Evolutionary conservation across 2,113 vertebrate species (phyloP).

Genomic region (Sinosuthora webbiana): DNA sequence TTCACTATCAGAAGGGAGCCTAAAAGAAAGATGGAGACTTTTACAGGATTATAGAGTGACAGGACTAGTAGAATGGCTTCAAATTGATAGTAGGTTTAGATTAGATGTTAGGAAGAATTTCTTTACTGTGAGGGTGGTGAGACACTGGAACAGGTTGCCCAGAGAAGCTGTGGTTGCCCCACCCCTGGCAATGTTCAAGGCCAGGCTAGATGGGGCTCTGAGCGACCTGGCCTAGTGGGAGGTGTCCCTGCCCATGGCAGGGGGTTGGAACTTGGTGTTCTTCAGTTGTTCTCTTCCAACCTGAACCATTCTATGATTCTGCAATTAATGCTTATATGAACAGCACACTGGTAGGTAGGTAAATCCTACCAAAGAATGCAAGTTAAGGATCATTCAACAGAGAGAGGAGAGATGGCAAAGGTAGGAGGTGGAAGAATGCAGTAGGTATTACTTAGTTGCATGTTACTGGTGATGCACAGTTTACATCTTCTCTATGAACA

Average conservation of each 20-base stretch:
- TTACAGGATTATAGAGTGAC: background rate
- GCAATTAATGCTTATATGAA: background rate
- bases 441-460: background rate
- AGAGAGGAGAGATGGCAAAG: background rate
- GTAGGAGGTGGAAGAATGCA: background rate
- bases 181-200: background rate
- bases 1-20: background rate
- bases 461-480: background rate
- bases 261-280: background rate
- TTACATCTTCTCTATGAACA: background rate
- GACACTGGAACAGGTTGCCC: background rate
- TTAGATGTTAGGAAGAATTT: background rate
- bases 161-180: background rate
- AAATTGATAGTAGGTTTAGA: background rate
- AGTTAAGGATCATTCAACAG: background rate
- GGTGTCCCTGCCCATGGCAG: background rate
- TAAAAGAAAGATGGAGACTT: background rate
- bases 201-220: background rate
- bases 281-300: background rate
- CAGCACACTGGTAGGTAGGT: background rate
- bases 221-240: background rate
- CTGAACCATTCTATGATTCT: background rate
- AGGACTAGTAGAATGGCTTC: background rate
- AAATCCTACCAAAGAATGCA: background rate
- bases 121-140: background rate